phyloP scores from a whole-genome alignment of 2,113 vertebrate genomes.

The Actenoides lindsayi region DNA sequence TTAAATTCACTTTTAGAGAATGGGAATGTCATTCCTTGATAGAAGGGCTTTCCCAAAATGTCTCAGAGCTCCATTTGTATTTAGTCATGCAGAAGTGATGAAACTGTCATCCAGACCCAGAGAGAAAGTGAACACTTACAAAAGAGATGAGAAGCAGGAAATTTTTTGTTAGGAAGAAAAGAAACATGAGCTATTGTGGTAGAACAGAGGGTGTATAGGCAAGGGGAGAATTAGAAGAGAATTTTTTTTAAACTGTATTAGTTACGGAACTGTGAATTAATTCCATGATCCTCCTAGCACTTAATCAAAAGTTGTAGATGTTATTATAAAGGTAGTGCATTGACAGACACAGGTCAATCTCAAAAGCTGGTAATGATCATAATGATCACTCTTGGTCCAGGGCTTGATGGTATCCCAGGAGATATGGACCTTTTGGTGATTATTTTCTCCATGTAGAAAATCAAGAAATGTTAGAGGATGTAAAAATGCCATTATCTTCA shows the following conservation, averaged over 20 bases:
- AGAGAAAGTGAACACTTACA: not conserved
- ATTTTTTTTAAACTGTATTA: not conserved
- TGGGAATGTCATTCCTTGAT: not conserved
- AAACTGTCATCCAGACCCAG: not conserved
- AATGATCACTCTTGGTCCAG: not conserved
- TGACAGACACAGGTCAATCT: not conserved
- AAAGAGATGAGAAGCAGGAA: not conserved
- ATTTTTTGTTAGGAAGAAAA: not conserved
- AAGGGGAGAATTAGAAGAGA: not conserved
- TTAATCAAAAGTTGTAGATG: not conserved
- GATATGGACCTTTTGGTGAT: not conserved
- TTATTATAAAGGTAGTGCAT: not conserved
- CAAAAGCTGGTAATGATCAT: not conserved
- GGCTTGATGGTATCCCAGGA: not conserved
- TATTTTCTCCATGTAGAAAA: not conserved
- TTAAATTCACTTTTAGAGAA: not conserved
- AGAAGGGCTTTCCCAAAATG: not conserved
- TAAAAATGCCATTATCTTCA: not conserved
- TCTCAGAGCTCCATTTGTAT: not conserved
- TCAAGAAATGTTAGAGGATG: not conserved
- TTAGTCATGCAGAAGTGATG: slow-evolving; percentile 10
- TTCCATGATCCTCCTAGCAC: not conserved
- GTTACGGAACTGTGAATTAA: not conserved
- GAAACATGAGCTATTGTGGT: not conserved
- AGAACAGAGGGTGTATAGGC: not conserved